phyloP scores from a whole-genome alignment of 2,888 invertebrate species.

The Onchidella celtica region DNA sequence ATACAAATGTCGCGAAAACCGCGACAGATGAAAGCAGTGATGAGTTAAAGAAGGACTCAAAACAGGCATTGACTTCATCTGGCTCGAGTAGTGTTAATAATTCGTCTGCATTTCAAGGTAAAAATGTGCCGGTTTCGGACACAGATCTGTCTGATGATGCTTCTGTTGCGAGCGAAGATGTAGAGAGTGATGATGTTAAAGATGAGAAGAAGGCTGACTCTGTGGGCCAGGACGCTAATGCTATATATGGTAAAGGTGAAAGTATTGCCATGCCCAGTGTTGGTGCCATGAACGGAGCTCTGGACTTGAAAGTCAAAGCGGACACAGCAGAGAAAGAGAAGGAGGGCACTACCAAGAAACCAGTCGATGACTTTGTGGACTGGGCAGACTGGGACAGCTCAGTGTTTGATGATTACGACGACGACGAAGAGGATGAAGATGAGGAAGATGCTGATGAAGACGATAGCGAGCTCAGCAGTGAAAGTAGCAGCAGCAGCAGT shows the following conservation, averaged over 20 bases:
- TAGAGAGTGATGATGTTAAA: not conserved
- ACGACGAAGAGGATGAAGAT: conserved; percentile 31
- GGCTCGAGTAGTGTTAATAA: not conserved
- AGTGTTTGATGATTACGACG: conserved; percentile 39
- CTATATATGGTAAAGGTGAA: conserved; percentile 36
- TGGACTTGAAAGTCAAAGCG: not conserved
- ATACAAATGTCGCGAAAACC: not conserved
- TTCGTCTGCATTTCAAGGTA: not conserved
- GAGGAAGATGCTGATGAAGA: not conserved
- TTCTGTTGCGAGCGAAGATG: not conserved
- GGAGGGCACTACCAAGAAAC: not conserved
- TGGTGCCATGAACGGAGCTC: not conserved
- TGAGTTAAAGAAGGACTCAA: too few species aligned
- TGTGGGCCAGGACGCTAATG: not conserved
- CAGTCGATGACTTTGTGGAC: conserved; percentile 37
- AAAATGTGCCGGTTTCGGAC: not conserved
- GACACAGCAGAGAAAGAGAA: not conserved
- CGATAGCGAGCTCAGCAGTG: not conserved
- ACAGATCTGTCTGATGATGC: not conserved
- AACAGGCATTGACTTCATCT: too few species aligned
- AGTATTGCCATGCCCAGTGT: not conserved
- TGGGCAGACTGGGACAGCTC: conserved; percentile 46
- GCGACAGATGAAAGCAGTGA: too few species aligned
- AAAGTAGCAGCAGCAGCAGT: not conserved
- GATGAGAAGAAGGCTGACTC: not conserved